Evolutionary conservation across 1,140 invertebrate genomes (phyloP).

Genomic region (Caenorhabditis briggsae): DNA sequence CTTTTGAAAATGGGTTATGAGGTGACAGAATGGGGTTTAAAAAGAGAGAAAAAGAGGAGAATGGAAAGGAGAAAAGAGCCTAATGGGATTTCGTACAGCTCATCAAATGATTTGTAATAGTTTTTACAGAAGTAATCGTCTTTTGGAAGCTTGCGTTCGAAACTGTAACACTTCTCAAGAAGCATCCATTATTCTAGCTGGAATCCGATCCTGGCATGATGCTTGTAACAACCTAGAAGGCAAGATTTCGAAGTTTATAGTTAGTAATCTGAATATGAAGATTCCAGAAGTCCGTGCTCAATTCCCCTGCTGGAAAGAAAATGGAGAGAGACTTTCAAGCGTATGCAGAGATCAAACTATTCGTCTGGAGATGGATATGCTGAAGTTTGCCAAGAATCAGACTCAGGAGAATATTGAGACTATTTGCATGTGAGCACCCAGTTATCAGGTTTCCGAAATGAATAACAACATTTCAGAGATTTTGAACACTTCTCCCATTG

Average conservation of each 20-base stretch:
- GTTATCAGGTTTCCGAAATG: neutral
- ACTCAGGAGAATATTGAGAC: conserved; percentile 57
- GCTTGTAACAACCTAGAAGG: conserved; percentile 57
- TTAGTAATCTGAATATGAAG: neutral
- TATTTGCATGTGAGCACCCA: conserved; percentile 46
- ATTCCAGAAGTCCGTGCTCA: conserved; percentile 53
- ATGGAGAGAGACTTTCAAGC: conserved; percentile 38
- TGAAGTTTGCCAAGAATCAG: conserved; percentile 57
- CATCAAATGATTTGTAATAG: conserved; percentile 5
- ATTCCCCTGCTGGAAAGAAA: conserved; percentile 58
- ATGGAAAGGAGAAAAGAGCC: neutral
- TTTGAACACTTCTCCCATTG: conserved; percentile 60
- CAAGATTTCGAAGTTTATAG: neutral
- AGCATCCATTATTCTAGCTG: conserved; percentile 54
- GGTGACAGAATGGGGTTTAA: neutral
- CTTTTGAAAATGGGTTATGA: neutral
- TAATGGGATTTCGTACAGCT: conserved; percentile 13
- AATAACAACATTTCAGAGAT: conserved; percentile 45
- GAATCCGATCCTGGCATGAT: conserved; percentile 49
- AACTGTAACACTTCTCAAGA: conserved; percentile 60
- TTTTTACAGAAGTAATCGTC: conserved; percentile 57
- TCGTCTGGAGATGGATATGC: conserved; percentile 31
- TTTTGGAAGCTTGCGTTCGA: conserved; percentile 37
- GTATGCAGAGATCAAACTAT: conserved; percentile 54
- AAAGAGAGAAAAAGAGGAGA: too few relatives aligned